Base-by-base conservation (phyloP, 2,113 vertebrate species). In the Bothrops jararaca region DNA sequence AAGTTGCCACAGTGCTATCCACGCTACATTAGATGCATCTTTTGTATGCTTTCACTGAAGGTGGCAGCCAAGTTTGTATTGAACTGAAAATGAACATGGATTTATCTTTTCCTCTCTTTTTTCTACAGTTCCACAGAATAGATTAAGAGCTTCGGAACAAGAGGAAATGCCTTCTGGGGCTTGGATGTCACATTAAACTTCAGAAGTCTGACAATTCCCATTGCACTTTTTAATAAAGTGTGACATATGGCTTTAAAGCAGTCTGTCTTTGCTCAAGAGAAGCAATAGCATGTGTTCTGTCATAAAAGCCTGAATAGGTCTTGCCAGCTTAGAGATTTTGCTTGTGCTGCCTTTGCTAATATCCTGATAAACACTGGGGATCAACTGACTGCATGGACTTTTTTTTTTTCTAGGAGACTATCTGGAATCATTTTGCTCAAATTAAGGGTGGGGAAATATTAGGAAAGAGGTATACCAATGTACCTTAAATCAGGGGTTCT, bases 181-280 rank as follows among this genome's bases (percentile, higher is more conserved):
- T 48, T 18, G 1, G 89, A 92, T 94, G 91, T 93, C 60, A 29
- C 92, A 94, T 95, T 1, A 48, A 87, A 90, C 80, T 89, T 9
- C 90, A 50, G 22, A 12, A 91, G 86, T 13, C 29, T 95, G 94
- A 94, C 90, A 93, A 42, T 92, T 94, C 91, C 92, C 80, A 26
- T 48, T 4, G 54, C 85, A n/a, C 45, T 2, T 86, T 95, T 95
- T 91, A 95, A 96, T 95, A 95, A 97, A 94, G 89, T 11, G 24
- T 94, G 90, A 88, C 93, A 89, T 87, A 4, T 6, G 94, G 95
- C 94, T 95, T 87, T 89, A 91, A 90, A 20, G 0, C 90, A 85
- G 95, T 95, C 94, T 96, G 92, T 89, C 86, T 95, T 93, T 91
- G 85, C 89, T 90, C 94, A 92, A 48, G 89, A 95, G 95, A 93